Percentiles rank a stretch among this genome's conserved stretches.
Evolutionary conservation across 2,113 vertebrate species (phyloP).

Genomic region (Cyanoderma ruficeps): DNA sequence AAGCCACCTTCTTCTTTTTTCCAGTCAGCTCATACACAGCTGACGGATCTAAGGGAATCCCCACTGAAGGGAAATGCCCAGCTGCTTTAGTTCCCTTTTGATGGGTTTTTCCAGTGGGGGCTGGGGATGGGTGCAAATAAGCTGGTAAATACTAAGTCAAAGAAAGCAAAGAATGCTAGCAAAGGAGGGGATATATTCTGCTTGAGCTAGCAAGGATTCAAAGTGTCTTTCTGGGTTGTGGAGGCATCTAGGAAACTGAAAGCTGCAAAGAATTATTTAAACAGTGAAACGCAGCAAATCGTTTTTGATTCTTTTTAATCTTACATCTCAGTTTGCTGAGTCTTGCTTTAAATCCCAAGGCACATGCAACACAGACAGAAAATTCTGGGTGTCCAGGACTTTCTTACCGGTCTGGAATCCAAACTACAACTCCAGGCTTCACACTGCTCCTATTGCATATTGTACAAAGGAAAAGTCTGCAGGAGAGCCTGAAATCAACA

Average conservation of each 20-base stretch:
- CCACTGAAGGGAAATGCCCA: not conserved
- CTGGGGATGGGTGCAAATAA: not conserved
- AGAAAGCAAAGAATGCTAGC: not conserved
- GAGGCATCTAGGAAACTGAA: not conserved
- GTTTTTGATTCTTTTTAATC: not conserved
- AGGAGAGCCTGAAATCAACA: not conserved
- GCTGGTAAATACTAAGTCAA: not conserved
- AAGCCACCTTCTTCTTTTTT: not conserved
- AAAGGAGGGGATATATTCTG: not conserved
- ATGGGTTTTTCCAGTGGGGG: not conserved
- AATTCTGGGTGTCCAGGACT: not conserved
- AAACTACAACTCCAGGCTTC: not conserved
- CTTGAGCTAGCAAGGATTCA: not conserved
- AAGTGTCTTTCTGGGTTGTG: not conserved
- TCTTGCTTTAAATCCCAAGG: not conserved
- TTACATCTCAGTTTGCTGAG: not conserved
- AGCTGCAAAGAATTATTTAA: not conserved
- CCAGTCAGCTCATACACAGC: not conserved
- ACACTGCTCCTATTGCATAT: not conserved
- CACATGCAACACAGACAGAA: not conserved
- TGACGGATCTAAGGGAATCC: slow-evolving; percentile 12
- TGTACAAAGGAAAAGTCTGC: not conserved
- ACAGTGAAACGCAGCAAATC: not conserved
- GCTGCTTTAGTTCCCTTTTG: slow-evolving; percentile 1
- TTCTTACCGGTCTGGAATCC: not conserved